Percentiles rank a stretch among this genome's conserved stretches.
Evolutionary conservation across 2,888 invertebrate genomes (phyloP).

Genomic region (Psylliodes chrysocephalus): DNA sequence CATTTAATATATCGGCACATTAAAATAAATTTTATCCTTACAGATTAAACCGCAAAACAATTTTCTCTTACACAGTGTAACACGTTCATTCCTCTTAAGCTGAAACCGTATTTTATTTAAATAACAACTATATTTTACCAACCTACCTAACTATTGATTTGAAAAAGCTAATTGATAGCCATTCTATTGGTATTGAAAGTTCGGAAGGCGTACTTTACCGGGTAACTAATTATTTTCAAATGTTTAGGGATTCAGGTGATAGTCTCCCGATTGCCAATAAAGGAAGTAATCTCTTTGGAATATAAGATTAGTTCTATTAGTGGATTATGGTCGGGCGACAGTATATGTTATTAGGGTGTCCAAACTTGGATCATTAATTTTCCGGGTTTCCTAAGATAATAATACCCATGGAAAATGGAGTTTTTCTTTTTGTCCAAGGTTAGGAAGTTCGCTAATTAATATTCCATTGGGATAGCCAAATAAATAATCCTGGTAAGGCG

Average conservation of each 20-base stretch:
- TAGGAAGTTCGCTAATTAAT: conserved; percentile 25
- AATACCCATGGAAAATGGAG: conserved; percentile 22
- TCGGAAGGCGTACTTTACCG: background rate
- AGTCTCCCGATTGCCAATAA: conserved; percentile 30
- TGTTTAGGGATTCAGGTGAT: conserved; percentile 39
- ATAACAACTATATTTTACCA: no score
- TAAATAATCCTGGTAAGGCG: background rate
- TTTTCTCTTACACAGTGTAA: no score
- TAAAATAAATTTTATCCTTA: no score
- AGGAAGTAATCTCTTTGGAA: conserved; percentile 35
- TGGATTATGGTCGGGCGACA: conserved; percentile 25
- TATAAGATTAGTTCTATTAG: conserved; percentile 36
- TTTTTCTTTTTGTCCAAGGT: conserved; percentile 6
- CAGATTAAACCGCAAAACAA: no score
- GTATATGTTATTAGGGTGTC: conserved; percentile 33
- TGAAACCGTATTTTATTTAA: no score
- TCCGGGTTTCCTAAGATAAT: conserved; percentile 28
- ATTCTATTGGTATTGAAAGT: background rate
- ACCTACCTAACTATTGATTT: no score
- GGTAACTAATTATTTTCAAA: conserved; percentile 10
- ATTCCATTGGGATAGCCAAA: background rate
- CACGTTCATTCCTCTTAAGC: no score
- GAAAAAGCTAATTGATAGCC: background rate
- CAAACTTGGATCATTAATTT: conserved; percentile 38
- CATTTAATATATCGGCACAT: no score